Conservation (phyloP, 2,888 invertebrate genomes). For the Cancer borealis region DNA sequence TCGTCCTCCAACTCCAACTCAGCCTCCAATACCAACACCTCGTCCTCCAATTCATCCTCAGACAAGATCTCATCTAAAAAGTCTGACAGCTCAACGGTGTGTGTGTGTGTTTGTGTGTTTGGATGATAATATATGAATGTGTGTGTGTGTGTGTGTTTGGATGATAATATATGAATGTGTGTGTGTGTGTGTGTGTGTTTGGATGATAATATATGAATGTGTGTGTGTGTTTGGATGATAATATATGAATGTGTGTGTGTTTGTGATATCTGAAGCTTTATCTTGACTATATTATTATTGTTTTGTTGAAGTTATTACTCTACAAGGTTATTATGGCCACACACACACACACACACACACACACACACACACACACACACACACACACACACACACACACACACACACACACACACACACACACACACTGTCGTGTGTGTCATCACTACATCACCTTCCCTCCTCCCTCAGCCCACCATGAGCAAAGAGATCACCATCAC, state of each 20-base stretch:
- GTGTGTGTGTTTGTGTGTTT: conserved; percentile 15
- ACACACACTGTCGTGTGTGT: too few relatives aligned
- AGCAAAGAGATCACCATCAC: conserved; percentile 78
- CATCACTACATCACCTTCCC: not conserved
- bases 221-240: not conserved
- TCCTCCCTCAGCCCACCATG: conserved; percentile 69
- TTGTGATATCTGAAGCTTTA: not conserved
- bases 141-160: not conserved
- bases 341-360: too few relatives aligned
- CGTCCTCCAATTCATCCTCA: not conserved
- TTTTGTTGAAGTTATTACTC: too few relatives aligned
- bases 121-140: not conserved
- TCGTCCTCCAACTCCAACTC: not conserved
- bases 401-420: not conserved
- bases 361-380: too few relatives aligned
- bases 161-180: not conserved
- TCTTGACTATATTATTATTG: too few relatives aligned
- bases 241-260: not conserved
- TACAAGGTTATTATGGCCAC: too few relatives aligned
- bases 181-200: not conserved
- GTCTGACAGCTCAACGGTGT: conserved; percentile 66
- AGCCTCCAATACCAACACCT: conserved; percentile 49
- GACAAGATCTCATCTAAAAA: conserved; percentile 55
- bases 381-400: not conserved
- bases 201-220: not conserved